These are phyloP conservation scores for Hydrolagus affinis DNA, from an alignment of 2,113 vertebrate species.

Conservation along the genomic window DNA sequence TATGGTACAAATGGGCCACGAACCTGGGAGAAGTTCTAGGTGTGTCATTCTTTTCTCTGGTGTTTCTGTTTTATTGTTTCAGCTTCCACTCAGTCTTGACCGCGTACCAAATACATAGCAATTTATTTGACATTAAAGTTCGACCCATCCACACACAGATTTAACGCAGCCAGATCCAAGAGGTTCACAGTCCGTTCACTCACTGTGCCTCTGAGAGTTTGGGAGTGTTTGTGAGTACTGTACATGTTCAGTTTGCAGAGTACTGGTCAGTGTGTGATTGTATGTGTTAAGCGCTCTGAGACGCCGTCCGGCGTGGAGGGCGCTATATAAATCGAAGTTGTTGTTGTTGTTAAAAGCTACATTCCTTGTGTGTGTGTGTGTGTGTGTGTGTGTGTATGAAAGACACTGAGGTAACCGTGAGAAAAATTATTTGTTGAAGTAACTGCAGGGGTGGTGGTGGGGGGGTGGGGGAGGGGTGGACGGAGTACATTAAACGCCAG, in stretches of 20 bases:
- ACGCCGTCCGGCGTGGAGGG: too few species aligned
- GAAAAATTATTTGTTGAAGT: too few species aligned
- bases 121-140: background rate
- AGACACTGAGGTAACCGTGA: too few species aligned
- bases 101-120: too few species aligned
- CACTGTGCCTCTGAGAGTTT: background rate
- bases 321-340: background rate
- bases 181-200: too few species aligned
- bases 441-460: too few species aligned
- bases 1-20: conserved; percentile 43
- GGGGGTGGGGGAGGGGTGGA: too few species aligned
- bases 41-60: background rate
- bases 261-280: background rate
- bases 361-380: background rate
- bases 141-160: background rate
- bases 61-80: background rate
- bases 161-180: too few species aligned
- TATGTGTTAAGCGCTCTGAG: too few species aligned
- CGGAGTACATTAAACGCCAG: too few species aligned
- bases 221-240: background rate
- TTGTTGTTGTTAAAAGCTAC: background rate
- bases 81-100: too few species aligned
- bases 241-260: background rate
- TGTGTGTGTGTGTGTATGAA: background rate
- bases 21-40: conserved; percentile 36